Conservation (phyloP, 2,888 invertebrate species). For the Lithodes maja region DNA sequence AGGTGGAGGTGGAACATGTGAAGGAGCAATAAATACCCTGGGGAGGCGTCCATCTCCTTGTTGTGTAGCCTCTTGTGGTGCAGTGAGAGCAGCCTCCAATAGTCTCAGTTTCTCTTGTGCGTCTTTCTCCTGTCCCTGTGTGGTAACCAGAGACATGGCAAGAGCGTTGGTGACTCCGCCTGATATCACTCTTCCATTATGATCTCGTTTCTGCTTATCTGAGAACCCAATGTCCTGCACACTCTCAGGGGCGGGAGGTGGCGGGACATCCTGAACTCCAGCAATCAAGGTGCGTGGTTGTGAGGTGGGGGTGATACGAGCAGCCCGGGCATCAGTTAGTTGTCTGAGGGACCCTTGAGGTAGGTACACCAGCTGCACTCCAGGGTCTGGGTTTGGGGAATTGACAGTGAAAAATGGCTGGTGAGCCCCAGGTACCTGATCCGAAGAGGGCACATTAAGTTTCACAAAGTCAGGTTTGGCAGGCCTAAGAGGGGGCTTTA, state of each 20-base stretch:
- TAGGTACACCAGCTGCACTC: constrained; percentile 68
- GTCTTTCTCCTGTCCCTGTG: constrained; percentile 59
- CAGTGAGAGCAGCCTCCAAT: constrained; percentile 65
- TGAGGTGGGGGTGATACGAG: constrained; percentile 39
- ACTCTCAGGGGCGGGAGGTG: constrained; percentile 19
- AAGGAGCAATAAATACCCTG: constrained; percentile 69
- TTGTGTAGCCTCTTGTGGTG: constrained; percentile 22
- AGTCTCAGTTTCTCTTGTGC: constrained; percentile 64
- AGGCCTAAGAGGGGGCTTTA: neutral
- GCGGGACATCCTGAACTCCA: constrained; percentile 1
- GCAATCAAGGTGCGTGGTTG: neutral
- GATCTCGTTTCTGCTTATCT: constrained; percentile 67
- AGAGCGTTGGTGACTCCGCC: constrained; percentile 45
- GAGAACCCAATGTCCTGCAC: constrained; percentile 55
- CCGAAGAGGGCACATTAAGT: neutral
- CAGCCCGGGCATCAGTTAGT: constrained; percentile 43
- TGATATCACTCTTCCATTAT: constrained; percentile 33
- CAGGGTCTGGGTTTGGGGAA: neutral
- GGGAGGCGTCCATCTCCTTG: constrained; percentile 57
- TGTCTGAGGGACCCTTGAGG: constrained; percentile 59
- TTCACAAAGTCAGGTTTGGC: neutral
- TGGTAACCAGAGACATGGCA: constrained; percentile 63
- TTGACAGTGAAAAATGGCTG: neutral
- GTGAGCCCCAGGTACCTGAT: constrained; percentile 2
- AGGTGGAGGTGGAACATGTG: constrained; percentile 68